These are phyloP conservation scores for Aethes cnicana DNA, from an alignment of 2,888 invertebrate species.

Conservation along the genomic window DNA sequence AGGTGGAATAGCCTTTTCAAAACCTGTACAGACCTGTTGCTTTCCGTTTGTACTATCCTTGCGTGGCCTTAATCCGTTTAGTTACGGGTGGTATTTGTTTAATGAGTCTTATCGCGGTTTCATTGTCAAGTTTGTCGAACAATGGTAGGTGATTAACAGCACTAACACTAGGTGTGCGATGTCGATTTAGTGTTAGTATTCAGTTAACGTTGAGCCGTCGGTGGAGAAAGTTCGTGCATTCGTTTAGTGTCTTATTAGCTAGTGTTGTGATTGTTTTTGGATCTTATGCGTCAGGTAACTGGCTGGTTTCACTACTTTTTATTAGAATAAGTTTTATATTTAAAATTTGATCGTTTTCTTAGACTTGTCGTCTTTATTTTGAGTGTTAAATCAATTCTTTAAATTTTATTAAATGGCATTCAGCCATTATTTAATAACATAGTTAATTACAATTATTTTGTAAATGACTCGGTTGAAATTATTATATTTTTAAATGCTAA, in stretches of 20 bases:
- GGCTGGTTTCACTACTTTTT: neutral
- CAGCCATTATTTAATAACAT: too few species aligned
- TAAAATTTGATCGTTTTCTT: too few species aligned
- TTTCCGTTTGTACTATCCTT: too few species aligned
- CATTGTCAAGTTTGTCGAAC: conserved; percentile 2
- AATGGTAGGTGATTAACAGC: conserved; percentile 27
- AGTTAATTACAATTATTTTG: too few species aligned
- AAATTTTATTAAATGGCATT: too few species aligned
- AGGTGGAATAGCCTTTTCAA: conserved; percentile 11
- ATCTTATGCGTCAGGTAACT: conserved; percentile 19
- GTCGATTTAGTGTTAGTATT: conserved; percentile 28
- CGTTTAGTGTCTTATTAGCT: conserved; percentile 22
- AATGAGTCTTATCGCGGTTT: neutral
- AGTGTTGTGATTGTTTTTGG: conserved; percentile 9
- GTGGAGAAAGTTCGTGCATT: conserved; percentile 22
- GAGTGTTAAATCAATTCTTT: too few species aligned
- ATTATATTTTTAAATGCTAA: too few species aligned
- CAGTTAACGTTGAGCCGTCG: conserved; percentile 41
- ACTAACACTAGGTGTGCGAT: conserved; percentile 23
- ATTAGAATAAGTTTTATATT: neutral
- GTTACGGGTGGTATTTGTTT: conserved; percentile 6
- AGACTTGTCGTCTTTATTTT: too few species aligned
- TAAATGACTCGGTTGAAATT: too few species aligned
- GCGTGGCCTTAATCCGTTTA: conserved; percentile 2
- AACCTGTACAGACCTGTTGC: conserved; percentile 21